phyloP scores from a whole-genome alignment of 2,797 vertebrate genomes.

The Micromesistius poutassou region DNA sequence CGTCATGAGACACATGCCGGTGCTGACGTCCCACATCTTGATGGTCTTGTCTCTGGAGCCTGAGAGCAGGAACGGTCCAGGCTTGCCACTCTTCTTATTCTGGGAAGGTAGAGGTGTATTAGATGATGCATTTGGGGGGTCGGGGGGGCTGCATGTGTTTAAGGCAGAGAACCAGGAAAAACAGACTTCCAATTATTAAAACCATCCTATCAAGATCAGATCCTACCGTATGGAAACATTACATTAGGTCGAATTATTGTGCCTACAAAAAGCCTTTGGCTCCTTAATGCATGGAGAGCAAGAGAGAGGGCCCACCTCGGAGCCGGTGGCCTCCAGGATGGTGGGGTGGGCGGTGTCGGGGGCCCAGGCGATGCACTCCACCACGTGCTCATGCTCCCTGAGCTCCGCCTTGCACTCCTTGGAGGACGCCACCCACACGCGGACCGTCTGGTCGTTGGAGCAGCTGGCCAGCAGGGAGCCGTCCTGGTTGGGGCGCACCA shows the following conservation, averaged over 20 bases:
- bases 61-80: constrained; percentile 97
- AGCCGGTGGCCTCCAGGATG: constrained; percentile 94
- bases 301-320: constrained; percentile 77
- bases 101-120: constrained; percentile 45
- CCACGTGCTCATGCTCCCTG: constrained; percentile 97
- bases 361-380: constrained; percentile 99
- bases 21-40: constrained; percentile 99
- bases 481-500: constrained; percentile 99
- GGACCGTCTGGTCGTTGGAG: constrained; percentile 98
- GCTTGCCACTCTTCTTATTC: constrained; percentile 98
- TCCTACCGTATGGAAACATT: not conserved
- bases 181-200: not conserved
- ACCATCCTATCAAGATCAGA: not conserved
- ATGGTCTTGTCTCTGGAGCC: constrained; percentile 99
- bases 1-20: constrained; percentile 99
- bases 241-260: not conserved
- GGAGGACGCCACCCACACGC: constrained; percentile 95
- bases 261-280: too few relatives aligned
- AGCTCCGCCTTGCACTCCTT: constrained; percentile 99
- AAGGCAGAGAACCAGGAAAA: too few relatives aligned
- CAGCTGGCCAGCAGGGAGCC: constrained; percentile 98
- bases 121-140: too few relatives aligned
- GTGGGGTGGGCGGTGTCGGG: constrained; percentile 92
- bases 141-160: too few relatives aligned
- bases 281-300: too few relatives aligned